Base-by-base conservation (phyloP, 2,797 vertebrate species). In the Melanotaenia maccullochi region DNA sequence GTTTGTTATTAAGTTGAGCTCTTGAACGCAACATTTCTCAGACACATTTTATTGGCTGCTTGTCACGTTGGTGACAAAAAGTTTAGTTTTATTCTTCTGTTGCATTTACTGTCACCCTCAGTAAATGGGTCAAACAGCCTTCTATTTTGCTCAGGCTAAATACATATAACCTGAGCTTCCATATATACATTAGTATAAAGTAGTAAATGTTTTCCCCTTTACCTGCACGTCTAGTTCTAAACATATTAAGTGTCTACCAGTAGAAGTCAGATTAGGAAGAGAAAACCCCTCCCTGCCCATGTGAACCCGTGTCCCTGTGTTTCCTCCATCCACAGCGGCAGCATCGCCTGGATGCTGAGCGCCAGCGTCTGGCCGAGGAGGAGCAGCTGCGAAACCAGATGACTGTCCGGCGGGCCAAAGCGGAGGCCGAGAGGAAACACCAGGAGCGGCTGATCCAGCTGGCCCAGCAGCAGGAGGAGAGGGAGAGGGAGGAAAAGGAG, bases 321-420 rank as follows among this genome's bases (percentile, higher is more conserved):
- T 62, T 3, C 52, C 58, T 30, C 35, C 38, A 38, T 68, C 35
- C 69, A 3, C 85, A 98, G 97, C 95, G 93, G 76, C 92, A 87
- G 71, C 90, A 90, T 13, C 95, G 95, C 5, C 91, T 94, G 62
- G 97, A 97, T 70, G 97, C 96, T 0, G 97, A 98, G 87, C 93
- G 80, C 12, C 93, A 97, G 86, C 93, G 96, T 0, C 90, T 96
- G 85, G 94, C 94, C 0, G 97, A 99, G 89, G 97, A 98, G 78
- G 94, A 96, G 77, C 93, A 90, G 20, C 93, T 98, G 64, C 85
- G 94, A 57, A 96, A 96, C 89, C 96, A 96, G 92, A 98, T 99
- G 97, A 97, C 96, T 0, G 95, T 94, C 3, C 96, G 95, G 83
- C 95, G 94, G 73, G 97, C 97, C 71, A 97, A 96, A 84, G 95